These are phyloP conservation scores for Moxostoma hubbsi DNA, from an alignment of 2,797 vertebrate species.

Conservation along the genomic window DNA sequence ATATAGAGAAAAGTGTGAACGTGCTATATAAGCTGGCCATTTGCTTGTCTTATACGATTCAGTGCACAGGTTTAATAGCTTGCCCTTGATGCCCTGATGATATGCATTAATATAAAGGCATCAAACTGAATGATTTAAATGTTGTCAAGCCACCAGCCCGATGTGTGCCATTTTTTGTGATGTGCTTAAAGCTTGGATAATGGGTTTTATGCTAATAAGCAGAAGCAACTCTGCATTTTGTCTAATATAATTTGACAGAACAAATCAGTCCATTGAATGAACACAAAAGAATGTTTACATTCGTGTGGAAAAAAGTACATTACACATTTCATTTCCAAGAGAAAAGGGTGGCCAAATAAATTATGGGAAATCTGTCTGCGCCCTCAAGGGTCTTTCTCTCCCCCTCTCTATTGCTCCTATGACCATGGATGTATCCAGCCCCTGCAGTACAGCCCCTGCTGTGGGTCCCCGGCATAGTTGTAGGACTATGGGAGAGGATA, in stretches of 20 bases:
- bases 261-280: not conserved
- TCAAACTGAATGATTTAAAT: too few relatives aligned
- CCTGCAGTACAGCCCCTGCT: conserved; percentile 11
- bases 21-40: not conserved
- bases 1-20: not conserved
- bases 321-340: conserved; percentile 2
- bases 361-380: conserved; percentile 41
- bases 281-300: not conserved
- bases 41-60: not conserved
- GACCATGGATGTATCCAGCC: conserved; percentile 3
- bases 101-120: conserved; percentile 9
- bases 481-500: conserved; percentile 40
- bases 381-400: conserved; percentile 36
- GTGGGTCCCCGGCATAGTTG: conserved; percentile 13
- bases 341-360: conserved; percentile 38
- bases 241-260: not conserved
- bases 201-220: conserved; percentile 12
- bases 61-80: not conserved
- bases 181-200: conserved; percentile 2
- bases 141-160: not conserved
- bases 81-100: not conserved
- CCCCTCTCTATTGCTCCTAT: conserved; percentile 41
- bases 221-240: not conserved
- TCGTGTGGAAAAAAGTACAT: not conserved
- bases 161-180: not conserved